These are phyloP conservation scores for Gallinago paraguaiae DNA, from an alignment of 2,113 vertebrate genomes.

Conservation along the genomic window DNA sequence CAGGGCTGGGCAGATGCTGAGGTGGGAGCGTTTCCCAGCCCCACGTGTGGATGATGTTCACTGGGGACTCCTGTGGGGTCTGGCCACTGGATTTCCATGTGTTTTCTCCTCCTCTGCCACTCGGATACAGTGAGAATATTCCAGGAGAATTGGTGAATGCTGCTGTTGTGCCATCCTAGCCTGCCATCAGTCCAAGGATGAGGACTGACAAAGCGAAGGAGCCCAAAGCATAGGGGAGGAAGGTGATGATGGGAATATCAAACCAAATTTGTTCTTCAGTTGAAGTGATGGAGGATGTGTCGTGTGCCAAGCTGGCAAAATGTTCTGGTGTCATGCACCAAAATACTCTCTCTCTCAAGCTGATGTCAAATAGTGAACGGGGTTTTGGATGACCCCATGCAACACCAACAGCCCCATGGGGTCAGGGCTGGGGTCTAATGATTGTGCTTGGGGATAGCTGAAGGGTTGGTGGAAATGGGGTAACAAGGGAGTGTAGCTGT, in stretches of 20 bases:
- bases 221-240: not conserved
- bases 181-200: rapidly evolving
- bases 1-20: not conserved
- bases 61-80: rapidly evolving
- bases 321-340: not conserved
- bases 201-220: not conserved
- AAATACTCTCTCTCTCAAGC: not conserved
- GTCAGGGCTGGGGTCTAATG: not conserved
- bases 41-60: rapidly evolving
- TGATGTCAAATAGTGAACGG: rapidly evolving
- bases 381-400: rapidly evolving
- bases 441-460: not conserved
- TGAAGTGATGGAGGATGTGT: not conserved
- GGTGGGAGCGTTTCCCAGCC: not conserved
- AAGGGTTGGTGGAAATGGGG: not conserved
- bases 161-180: not conserved
- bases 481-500: not conserved
- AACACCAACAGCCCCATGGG: rapidly evolving
- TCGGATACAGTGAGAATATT: not conserved
- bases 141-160: not conserved
- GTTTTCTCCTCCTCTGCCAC: not conserved
- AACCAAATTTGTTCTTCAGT: not conserved
- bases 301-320: rapidly evolving
- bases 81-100: rapidly evolving
- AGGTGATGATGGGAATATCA: not conserved